Evolutionary conservation across 2,888 invertebrate genomes (phyloP).

Genomic region (Allacma fusca): DNA sequence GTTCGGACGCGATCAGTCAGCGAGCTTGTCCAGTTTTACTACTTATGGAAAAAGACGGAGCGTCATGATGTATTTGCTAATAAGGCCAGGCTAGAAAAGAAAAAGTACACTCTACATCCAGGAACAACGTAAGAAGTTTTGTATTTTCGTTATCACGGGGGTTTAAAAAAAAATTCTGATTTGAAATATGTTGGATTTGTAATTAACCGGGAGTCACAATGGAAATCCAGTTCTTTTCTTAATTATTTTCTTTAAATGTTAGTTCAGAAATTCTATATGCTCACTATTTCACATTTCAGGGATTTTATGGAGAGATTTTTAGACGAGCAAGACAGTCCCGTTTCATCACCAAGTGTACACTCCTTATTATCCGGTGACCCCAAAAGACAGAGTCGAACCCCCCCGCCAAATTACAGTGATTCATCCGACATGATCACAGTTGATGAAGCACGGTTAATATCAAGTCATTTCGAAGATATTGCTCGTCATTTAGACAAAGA

Average conservation of each 20-base stretch:
- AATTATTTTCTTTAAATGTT: too few relatives aligned
- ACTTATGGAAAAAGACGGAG: conserved; percentile 98
- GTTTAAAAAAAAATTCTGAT: neutral
- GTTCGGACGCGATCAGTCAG: conserved; percentile 92
- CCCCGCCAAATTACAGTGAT: conserved; percentile 51
- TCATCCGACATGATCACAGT: conserved; percentile 38
- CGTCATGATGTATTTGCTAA: conserved; percentile 90
- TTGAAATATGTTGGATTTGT: too few relatives aligned
- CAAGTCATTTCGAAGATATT: conserved; percentile 60
- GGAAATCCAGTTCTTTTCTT: too few relatives aligned
- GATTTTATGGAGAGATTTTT: conserved; percentile 94
- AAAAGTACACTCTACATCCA: conserved; percentile 89
- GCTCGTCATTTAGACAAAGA: conserved; percentile 61
- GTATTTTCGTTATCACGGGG: too few relatives aligned
- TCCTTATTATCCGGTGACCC: conserved; percentile 66
- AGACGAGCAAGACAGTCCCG: conserved; percentile 78
- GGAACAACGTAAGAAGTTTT: conserved; percentile 76
- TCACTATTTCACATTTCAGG: conserved; percentile 63
- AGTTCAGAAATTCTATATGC: too few relatives aligned
- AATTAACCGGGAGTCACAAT: too few relatives aligned
- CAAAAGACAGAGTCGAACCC: conserved; percentile 63
- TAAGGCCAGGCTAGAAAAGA: conserved; percentile 87
- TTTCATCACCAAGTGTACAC: conserved; percentile 75
- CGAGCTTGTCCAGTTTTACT: conserved; percentile 91
- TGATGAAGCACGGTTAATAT: conserved; percentile 51